A percentile compares a stretch with the other conserved stretches of the same genome.
Conservation (phyloP, 2,888 invertebrate species). For the Timandra comae region DNA sequence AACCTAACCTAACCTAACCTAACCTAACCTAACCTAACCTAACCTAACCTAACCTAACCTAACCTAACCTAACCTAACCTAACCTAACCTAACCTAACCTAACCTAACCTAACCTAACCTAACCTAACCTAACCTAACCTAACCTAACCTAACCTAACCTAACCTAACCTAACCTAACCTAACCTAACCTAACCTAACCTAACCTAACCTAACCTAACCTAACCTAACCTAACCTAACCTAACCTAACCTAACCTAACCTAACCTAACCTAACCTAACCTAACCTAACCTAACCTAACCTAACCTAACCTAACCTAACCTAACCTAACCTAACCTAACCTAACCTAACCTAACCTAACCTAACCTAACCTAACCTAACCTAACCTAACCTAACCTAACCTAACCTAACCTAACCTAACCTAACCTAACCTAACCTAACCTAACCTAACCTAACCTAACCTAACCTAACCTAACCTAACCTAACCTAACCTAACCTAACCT, state of each 20-base stretch:
- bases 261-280: constrained; percentile 3
- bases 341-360: constrained; percentile 17
- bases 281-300: constrained; percentile 7
- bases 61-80: constrained; percentile 17
- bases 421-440: constrained; percentile 16
- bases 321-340: constrained; percentile 12
- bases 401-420: constrained; percentile 15
- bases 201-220: neutral
- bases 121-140: constrained; percentile 14
- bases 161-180: constrained; percentile 18
- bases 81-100: constrained; percentile 12
- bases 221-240: constrained; percentile 4
- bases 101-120: constrained; percentile 14
- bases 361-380: constrained; percentile 11
- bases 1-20: constrained; percentile 5
- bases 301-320: constrained; percentile 10
- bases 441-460: constrained; percentile 4
- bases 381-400: constrained; percentile 15
- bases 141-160: constrained; percentile 17
- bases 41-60: constrained; percentile 11
- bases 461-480: constrained; percentile 13
- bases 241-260: constrained; percentile 2
- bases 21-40: constrained; percentile 10
- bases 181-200: constrained; percentile 10
- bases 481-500: constrained; percentile 13